Evolutionary conservation across 2,797 vertebrate genomes (phyloP).

Genomic region (Heteromormyrus szaboi): DNA sequence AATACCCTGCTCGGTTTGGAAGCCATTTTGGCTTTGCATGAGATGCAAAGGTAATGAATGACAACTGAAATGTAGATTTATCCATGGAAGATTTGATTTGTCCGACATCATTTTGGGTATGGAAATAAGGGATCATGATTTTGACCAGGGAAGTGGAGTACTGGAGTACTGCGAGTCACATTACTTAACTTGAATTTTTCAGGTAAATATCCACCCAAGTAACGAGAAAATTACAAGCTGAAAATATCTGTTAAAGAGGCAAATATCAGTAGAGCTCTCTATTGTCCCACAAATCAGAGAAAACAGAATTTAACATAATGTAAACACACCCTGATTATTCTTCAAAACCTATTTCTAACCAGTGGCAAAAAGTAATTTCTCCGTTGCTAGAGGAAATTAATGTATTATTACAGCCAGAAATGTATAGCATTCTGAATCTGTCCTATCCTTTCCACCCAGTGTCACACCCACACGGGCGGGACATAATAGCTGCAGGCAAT

Average conservation of each 20-base stretch:
- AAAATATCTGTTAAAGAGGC: background rate
- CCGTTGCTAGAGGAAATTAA: background rate
- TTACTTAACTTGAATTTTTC: background rate
- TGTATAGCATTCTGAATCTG: background rate
- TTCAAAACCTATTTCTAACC: background rate
- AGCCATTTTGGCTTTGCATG: background rate
- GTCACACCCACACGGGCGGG: too few relatives aligned
- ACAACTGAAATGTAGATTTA: conserved; percentile 1
- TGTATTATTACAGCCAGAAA: background rate
- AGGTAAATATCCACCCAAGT: background rate
- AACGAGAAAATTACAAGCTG: background rate
- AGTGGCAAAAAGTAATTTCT: background rate
- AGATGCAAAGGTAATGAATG: background rate
- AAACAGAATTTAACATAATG: background rate
- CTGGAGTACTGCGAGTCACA: background rate
- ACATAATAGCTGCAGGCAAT: too few relatives aligned
- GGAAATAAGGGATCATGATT: background rate
- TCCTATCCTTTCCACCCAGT: background rate
- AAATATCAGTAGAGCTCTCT: background rate
- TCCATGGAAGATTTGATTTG: background rate
- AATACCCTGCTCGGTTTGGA: background rate
- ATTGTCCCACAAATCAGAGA: background rate
- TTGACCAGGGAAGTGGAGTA: background rate
- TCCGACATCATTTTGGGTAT: background rate
- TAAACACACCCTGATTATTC: background rate